Base-by-base conservation (phyloP, 64 coral and sea anemone genomes). In the Actinia tenebrosa region DNA sequence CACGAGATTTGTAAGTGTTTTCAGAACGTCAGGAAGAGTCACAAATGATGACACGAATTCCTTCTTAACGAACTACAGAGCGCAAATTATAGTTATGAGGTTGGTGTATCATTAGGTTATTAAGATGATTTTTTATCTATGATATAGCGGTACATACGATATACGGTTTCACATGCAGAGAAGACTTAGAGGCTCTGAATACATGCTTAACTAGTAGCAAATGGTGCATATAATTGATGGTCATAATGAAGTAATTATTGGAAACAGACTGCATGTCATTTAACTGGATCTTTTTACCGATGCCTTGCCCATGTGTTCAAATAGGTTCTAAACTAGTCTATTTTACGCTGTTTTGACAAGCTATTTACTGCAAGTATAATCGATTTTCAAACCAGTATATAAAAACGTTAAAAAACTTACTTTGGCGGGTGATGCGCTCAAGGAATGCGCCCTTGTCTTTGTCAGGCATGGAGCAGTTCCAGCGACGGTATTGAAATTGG, bases 391-490 rank as follows among this genome's bases (percentile, higher is more conserved):
- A 30, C 13, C 25, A 30, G 1, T 30, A 14, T 30, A 30, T 43
- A 75, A 75, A 75, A 75, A 42, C 22, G 26, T 75, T 22, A n/a
- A 75, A 75, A 14, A 27, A 75, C 69, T 75, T 81, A 52, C 79
- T 23, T 81, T 81, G 13, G 17, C 19, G 19, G 0, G 85, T 92
- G 3, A 92, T 92, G 0, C 85, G 60, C 14, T 30, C 22, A 72
- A 92, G 56, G 1, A 87, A 59, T 7, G 59, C 16, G 19, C 53
- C 53, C 1, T 45, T 53, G 5, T 91, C 90, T 63, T 20, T 54
- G 44, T 91, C 78, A 61, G 90, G 90, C 2, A 83, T 55, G 80
- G 90, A 92, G 52, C 90, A 92, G 78, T 92, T 92, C 90, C 90
- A 92, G 10, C 86, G 77, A 15, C 86, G 56, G 64, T 92, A 92